Evolutionary conservation across 2,888 invertebrate genomes (phyloP).

Genomic region (Platypus cylindrus): DNA sequence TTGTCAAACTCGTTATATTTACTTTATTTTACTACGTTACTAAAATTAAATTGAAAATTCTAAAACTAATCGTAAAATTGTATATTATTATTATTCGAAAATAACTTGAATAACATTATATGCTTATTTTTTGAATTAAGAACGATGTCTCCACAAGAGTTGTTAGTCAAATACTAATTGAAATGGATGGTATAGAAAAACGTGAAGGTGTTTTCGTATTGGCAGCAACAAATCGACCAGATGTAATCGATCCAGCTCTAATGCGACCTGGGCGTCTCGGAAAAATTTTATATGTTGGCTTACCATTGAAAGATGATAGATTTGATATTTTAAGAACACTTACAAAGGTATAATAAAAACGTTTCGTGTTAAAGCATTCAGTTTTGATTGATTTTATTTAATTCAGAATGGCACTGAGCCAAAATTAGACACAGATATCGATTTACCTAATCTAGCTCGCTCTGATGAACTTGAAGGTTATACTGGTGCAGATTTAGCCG

Average conservation of each 20-base stretch:
- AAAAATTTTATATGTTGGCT: conserved; percentile 78
- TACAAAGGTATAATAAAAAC: conserved; percentile 63
- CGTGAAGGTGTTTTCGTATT: conserved; percentile 87
- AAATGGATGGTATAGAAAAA: conserved; percentile 95
- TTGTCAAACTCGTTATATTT: too few relatives aligned
- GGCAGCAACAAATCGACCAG: conserved; percentile 93
- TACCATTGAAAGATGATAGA: conserved; percentile 70
- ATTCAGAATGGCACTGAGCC: conserved; percentile 69
- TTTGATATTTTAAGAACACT: conserved; percentile 78
- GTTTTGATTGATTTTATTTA: too few relatives aligned
- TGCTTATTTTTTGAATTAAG: too few relatives aligned
- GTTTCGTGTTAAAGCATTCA: too few relatives aligned
- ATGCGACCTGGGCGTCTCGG: conserved; percentile 85
- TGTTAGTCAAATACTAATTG: conserved; percentile 92
- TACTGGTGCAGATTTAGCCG: conserved; percentile 89
- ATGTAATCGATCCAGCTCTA: conserved; percentile 93
- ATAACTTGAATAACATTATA: too few relatives aligned
- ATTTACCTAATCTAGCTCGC: conserved; percentile 55
- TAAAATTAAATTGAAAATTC: too few relatives aligned
- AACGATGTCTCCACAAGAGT: too few relatives aligned
- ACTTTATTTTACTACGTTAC: too few relatives aligned
- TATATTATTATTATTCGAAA: too few relatives aligned
- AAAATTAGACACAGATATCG: conserved; percentile 59
- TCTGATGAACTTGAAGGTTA: conserved; percentile 60
- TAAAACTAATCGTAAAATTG: too few relatives aligned